These are phyloP conservation scores for Ophraella communa DNA, from an alignment of 2,888 invertebrate species.

Conservation along the genomic window DNA sequence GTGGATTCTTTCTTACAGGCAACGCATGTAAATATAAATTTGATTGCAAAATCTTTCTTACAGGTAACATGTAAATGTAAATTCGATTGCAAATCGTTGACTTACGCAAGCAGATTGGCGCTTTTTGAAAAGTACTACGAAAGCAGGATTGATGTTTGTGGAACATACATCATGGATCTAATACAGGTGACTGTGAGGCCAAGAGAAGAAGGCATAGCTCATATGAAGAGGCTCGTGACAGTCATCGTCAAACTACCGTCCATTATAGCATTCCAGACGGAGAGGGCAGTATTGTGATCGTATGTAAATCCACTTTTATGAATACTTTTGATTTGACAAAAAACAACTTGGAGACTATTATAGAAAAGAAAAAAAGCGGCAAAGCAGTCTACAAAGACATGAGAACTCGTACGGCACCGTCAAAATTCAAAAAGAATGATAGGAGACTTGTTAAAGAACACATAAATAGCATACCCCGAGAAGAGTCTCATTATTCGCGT, in stretches of 20 bases:
- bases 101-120: background rate
- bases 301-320: constrained; percentile 27
- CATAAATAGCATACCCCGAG: constrained; percentile 35
- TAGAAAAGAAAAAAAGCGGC: constrained; percentile 30
- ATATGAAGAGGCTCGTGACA: constrained; percentile 30
- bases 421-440: constrained; percentile 29
- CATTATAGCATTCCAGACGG: constrained; percentile 33
- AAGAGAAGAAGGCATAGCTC: constrained; percentile 32
- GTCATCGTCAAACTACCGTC: constrained; percentile 34
- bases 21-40: background rate
- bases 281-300: constrained; percentile 25
- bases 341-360: constrained; percentile 29
- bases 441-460: constrained; percentile 29
- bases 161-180: no score
- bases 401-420: constrained; percentile 4
- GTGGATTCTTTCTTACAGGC: background rate
- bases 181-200: no score
- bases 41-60: no score
- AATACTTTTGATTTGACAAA: constrained; percentile 31
- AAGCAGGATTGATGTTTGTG: background rate
- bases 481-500: constrained; percentile 33
- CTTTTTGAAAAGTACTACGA: background rate
- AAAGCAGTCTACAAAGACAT: constrained; percentile 30
- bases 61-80: no score
- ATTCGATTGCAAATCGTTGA: background rate